phyloP scores from a whole-genome alignment of 2,113 vertebrate genomes.

The Podarcis cretensis region DNA sequence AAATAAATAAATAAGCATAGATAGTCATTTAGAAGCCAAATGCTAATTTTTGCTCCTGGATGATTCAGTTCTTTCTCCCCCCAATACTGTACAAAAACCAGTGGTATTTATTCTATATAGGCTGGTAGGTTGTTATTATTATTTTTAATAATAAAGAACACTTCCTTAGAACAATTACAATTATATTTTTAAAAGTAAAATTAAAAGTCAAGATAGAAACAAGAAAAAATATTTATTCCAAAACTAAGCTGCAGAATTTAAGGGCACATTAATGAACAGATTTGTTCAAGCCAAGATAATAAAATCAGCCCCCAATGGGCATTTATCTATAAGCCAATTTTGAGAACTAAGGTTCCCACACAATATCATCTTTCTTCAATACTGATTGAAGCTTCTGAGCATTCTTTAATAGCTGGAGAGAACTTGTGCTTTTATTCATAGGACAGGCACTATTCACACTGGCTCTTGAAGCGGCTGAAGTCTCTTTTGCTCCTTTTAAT shows the following conservation, averaged over 20 bases:
- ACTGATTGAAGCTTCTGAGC: slow-evolving; percentile 82
- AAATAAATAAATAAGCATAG: background rate
- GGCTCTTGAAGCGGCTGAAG: slow-evolving; percentile 62
- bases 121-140: background rate
- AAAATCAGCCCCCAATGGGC: background rate
- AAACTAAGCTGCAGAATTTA: background rate
- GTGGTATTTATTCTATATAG: background rate
- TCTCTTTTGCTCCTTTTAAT: slow-evolving; percentile 58
- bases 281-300: slow-evolving; percentile 11
- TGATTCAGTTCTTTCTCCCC: background rate
- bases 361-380: slow-evolving; percentile 81
- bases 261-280: background rate
- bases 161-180: slow-evolving; percentile 1
- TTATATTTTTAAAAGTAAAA: background rate
- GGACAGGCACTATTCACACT: slow-evolving; percentile 47
- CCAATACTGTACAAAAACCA: background rate
- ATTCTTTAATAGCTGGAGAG: slow-evolving; percentile 79
- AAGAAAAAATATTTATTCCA: background rate
- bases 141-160: background rate
- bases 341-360: slow-evolving; percentile 82
- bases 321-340: background rate
- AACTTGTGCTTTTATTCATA: slow-evolving; percentile 68
- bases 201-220: background rate
- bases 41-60: background rate
- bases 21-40: background rate